Base-by-base conservation (phyloP, 1,140 invertebrate species). In the Andricus grossulariae region DNA sequence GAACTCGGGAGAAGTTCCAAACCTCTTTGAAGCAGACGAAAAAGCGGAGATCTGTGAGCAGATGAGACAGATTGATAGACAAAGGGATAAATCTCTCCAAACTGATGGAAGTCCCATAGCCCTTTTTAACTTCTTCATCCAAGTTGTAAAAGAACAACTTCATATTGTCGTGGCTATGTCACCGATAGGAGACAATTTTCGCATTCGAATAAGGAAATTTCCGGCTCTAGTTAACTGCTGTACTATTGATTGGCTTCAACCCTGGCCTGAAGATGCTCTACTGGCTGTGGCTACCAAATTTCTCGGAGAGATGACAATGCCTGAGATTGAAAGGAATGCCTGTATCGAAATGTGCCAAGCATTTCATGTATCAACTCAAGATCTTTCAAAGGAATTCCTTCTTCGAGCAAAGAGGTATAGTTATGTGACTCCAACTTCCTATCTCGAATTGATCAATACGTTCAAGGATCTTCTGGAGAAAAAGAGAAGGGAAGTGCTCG, bases 231-330 rank as follows among this genome's bases (percentile, higher is more conserved):
- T 99, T 39, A 99, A 98, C 88, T 99, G 98, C 86, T 99, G 98
- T 87, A 99, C 97, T 0, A 98, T 99, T 79, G 97, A 99, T 90
- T 99, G 98, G 98, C 96, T 99, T 90, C 97, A 96, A 93, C 93
- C 96, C 54, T 99, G 98, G 98, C 98, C 98, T 0, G 94, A 96
- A 82, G 98, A 99, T 92, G 98, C 98, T n/a, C 90, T 99, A 11
- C 91, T 98, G n/a, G 97, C 97, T 49, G 97, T 99, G 0, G 97
- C 98, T 0, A 96, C 95, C 0, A 94, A 96, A 73, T 98, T 98
- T 87, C 91, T 99, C 6, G 94, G 94, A 72, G 95, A 96, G 19
- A 94, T 98, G 10, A 95, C 98, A 77, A 88, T 98, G 2, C 94
- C 95, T 0, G 93, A 94, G 0, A 83, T 94, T 12, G 94, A 97